These are phyloP conservation scores for Anadara kagoshimensis DNA, from an alignment of 1,140 invertebrate genomes.

Conservation along the genomic window DNA sequence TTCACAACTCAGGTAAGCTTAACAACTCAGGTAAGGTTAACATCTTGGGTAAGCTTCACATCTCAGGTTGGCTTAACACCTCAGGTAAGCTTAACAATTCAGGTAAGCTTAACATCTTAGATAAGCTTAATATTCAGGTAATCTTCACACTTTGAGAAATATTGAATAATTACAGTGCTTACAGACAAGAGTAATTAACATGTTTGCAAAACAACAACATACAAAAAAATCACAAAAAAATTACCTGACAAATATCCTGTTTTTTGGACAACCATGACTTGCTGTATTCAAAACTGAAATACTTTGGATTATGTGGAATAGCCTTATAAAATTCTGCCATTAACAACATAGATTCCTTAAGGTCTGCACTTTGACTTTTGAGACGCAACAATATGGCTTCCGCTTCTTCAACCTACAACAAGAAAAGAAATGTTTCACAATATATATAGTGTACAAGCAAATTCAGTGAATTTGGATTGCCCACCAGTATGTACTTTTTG, in stretches of 20 bases:
- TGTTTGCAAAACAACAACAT: too few species aligned
- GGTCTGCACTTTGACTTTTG: conserved; percentile 46
- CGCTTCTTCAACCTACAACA: conserved; percentile 70
- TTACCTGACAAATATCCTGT: conserved; percentile 71
- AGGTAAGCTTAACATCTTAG: background rate
- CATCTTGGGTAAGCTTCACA: background rate
- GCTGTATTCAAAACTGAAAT: conserved; percentile 9
- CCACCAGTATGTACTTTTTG: too few species aligned
- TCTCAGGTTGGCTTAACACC: background rate
- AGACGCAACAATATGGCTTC: conserved; percentile 66
- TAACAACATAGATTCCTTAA: conserved; percentile 26
- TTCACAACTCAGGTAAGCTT: background rate
- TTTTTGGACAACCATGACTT: conserved; percentile 58
- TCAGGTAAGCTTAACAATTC: background rate
- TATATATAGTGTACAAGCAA: too few species aligned
- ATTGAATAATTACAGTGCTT: too few species aligned
- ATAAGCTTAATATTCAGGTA: too few species aligned
- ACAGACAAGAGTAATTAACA: too few species aligned
- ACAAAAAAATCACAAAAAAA: background rate
- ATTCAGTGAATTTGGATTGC: too few species aligned
- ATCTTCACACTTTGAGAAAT: too few species aligned
- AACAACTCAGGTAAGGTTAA: too few species aligned
- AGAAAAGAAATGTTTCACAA: background rate
- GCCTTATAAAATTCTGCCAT: conserved; percentile 61
- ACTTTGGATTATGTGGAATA: conserved; percentile 50